Base-by-base conservation (phyloP, 1,140 invertebrate species). In the Dendrolimus kikuchii region DNA sequence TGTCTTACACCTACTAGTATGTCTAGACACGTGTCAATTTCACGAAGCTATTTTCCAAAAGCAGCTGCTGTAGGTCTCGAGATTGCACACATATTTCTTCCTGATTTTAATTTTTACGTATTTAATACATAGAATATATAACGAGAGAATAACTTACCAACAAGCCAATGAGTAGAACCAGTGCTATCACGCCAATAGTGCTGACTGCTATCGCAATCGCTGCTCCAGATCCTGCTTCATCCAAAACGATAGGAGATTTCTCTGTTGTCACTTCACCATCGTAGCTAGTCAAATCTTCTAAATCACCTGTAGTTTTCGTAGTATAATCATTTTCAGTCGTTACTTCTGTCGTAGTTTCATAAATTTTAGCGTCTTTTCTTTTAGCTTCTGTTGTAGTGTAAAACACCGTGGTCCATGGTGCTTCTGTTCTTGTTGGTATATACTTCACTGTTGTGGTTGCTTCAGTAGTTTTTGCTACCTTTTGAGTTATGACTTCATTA, bases 161-260 rank as follows among this genome's bases (percentile, higher is more conserved):
- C 7, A 86, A 55, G 66, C 76, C 82, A 53, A 86, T 73, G 3
- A 86, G 74, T 2, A 86, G 66, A 38, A 86, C 60, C 42, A 86
- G 57, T 0, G 82, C 79, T n/a, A 81, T 80, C 8, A 84, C 81
- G 23, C 82, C 82, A 41, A 84, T 86, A 4, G 81, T 83, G 57
- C 81, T 83, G 55, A 84, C 81, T 40, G 79, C 81, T 7, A 86
- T 83, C 0, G 83, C 82, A 0, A 86, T 71, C 1, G 73, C 78
- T 3, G 81, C 82, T 7, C 81, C 82, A 0, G 79, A 77, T 0
- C 77, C 72, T 6, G 67, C 52, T 9, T 84, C 81, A 4, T 80
- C 76, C 7, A 75, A 38, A 4, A 72, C 71, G 44, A 68, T 60
- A 0, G 73, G 69, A 5, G 73, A 75, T 4, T 74, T 66, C 51